Evolutionary conservation across 1,140 invertebrate genomes (phyloP), one percentile per base, ranked within the genome.

Genomic region (Drusus annulatus): DNA sequence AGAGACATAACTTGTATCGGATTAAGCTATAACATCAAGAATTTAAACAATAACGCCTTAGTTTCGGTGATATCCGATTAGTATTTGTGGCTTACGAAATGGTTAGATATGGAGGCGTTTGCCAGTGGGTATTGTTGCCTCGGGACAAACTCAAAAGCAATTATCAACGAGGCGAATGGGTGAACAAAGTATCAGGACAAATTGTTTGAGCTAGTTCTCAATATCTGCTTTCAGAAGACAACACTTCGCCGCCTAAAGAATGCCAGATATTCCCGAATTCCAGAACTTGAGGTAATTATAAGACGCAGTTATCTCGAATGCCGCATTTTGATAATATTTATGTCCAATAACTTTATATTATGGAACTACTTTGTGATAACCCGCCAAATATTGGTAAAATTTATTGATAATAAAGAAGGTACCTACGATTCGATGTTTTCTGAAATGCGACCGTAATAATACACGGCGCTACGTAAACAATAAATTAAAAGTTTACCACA

Each of bases 171-270:
- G 63, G 60, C 73, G 36, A 51, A 60, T 21, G 75, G 75, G 62
- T 63, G 75, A 76, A 63, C 19, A 36, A 80, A 80, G 79, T 80
- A 65, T 80, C 50, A 60, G 60, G 56, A 80, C 74, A 76, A 62
- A 80, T 45, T 62, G 36, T 80, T 69, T 45, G 23, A 56, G 21
- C 52, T 62, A 25, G 23, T 56, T 25, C 51, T 21, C 71, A 52
- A 75, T 75, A 56, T 54, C 71, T 56, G 19, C 31, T 69, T 56
- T 58, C 51, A 31, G 25, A 45, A 28, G 62, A 45, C 31, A 65
- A 13, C 62, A n/a, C 31, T 15, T 25, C 8, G 25, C 28, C n/a
- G 23, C 25, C n/a, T 7, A 10, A n/a, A 31, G 25, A 65, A 65
- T 65, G 21, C 62, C n/a, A 16, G 62, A 65, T 65, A 65, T 31